Conservation (phyloP, 2,797 vertebrate species). For the Cyclopterus lumpus region DNA sequence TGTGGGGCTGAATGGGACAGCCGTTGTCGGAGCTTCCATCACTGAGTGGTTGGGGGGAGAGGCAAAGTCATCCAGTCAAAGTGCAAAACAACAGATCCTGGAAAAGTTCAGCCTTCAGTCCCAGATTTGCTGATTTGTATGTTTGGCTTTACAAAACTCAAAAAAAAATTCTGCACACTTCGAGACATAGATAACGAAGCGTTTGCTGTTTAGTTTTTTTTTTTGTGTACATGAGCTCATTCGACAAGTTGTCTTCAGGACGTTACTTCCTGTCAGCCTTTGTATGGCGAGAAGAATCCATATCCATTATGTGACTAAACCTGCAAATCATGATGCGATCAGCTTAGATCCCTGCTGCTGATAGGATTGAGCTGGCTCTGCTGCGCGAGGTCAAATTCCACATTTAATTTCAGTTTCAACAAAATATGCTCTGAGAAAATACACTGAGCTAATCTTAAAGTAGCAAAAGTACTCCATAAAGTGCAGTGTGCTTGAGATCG, state of each 20-base stretch:
- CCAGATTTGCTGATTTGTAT: slow-evolving; percentile 3
- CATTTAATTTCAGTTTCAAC: slow-evolving; percentile 13
- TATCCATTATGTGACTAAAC: slow-evolving; percentile 46
- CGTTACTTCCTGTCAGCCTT: slow-evolving; percentile 61
- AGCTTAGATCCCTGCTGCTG: slow-evolving; percentile 14
- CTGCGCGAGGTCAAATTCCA: slow-evolving; percentile 5
- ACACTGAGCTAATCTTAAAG: background rate
- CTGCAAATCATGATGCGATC: slow-evolving; percentile 7
- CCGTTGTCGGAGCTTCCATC: slow-evolving; percentile 38
- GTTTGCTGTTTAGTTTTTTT: slow-evolving; percentile 6
- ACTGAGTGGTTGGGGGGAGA: slow-evolving; percentile 22
- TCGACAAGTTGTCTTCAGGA: slow-evolving; percentile 50
- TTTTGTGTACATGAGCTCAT: slow-evolving; percentile 6
- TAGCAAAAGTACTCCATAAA: background rate
- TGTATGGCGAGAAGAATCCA: slow-evolving; percentile 25
- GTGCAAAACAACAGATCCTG: slow-evolving; percentile 23
- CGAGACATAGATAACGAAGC: background rate
- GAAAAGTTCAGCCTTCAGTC: slow-evolving; percentile 28
- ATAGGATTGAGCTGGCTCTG: slow-evolving; percentile 29
- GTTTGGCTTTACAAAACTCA: background rate
- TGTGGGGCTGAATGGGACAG: slow-evolving; percentile 40
- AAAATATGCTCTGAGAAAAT: slow-evolving; percentile 15
- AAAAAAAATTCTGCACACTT: slow-evolving; percentile 30
- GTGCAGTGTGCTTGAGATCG: background rate
- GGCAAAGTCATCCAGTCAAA: slow-evolving; percentile 40